Base-by-base conservation (phyloP, 2,797 vertebrate genomes). In the Melopsittacus undulatus region DNA sequence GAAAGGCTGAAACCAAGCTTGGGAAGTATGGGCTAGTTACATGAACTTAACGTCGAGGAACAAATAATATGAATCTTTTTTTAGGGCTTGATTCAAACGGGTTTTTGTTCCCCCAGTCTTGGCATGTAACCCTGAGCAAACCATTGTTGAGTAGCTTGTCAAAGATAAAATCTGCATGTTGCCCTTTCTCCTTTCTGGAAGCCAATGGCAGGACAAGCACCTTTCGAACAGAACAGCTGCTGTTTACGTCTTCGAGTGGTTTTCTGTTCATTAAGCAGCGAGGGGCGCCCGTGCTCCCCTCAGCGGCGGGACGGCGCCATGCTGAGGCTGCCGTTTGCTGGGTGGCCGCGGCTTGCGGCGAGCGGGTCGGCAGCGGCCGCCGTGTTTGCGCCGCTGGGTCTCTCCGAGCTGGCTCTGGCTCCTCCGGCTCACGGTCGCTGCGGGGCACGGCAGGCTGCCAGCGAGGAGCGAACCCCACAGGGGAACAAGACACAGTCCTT, bases 231-330 rank as follows among this genome's bases (percentile, higher is more conserved):
- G 26, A 9, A 17, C 2, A 7, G 4, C 6, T 0, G n/a, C n/a
- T 2, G 6, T 6, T 21, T 9, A 1, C 9, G 42, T 0, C 6
- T 70, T 49, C 27, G 3, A 20, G 4, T 0, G 3, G 0, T 19
- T 12, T 29, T 3, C 2, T 8, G 8, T 8, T 9, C 5, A 0
- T 4, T 2, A 19, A 15, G 20, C 54, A 18, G 27, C 4, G 9
- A 24, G 11, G 22, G 30, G 51, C 24, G 32, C 1, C 0, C 11
- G 32, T 0, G 1, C 4, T 3, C 57, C 9, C 54, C 61, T 82
- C 80, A 43, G 61, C 4, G 26, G 36, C 13, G 27, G 2, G 46
- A 48, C 4, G 9, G 42, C 83, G 69, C 94, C 94, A 34, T 34
- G 82, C 3, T 7, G 81, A 13, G 88, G 90, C 63, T 59, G n/a